Evolutionary conservation across 2,113 vertebrate genomes (phyloP), one percentile per base, ranked within the genome.

Genomic region (Centrocercus urophasianus): DNA sequence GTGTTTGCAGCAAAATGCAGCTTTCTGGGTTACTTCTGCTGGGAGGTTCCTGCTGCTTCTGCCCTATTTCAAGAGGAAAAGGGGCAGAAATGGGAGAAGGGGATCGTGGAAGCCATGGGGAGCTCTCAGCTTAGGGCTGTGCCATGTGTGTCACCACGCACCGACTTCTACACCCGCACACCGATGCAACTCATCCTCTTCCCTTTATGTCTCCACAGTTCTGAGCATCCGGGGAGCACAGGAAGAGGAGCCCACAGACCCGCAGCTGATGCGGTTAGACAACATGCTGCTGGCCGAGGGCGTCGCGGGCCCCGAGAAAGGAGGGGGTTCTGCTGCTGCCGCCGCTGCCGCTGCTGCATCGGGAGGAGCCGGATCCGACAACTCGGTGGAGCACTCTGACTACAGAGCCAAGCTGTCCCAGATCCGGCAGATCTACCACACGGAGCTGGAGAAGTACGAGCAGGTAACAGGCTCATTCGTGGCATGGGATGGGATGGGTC

Each of bases 391-490:
- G 84, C 99, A 99, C 90, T 99, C 99, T 0, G 99, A 99, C 88
- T 99, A 99, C 98, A 98, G 99, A 95, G 99, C 99, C 96, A 99
- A 99, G 76, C 98, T 99, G 56, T 98, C 99, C 38, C 99, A 99
- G 97, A 99, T 99, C 98, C 97, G 99, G 67, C 99, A 99, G 97
- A 99, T 99, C 98, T 99, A 99, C 97, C 99, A 99, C 98, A 99
- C 99, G 0, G 99, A 99, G 97, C 98, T 99, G 98, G 99, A 99
- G 98, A 99, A 99, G 96, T 99, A 99, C 7, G 99, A 99, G 92
- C 99, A 99, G 99, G 99, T 99, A 97, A 97, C 96, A 94, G 94
- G 93, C 97, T 95, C 93, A 89, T 97, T 95, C 6, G 1, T 0
- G 93, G 16, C 1, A 0, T 14, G 77, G 50, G 34, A 10, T 25